Evolutionary conservation across 1,140 invertebrate species (phyloP).

Genomic region (Cyrtorhinus lividipennis): DNA sequence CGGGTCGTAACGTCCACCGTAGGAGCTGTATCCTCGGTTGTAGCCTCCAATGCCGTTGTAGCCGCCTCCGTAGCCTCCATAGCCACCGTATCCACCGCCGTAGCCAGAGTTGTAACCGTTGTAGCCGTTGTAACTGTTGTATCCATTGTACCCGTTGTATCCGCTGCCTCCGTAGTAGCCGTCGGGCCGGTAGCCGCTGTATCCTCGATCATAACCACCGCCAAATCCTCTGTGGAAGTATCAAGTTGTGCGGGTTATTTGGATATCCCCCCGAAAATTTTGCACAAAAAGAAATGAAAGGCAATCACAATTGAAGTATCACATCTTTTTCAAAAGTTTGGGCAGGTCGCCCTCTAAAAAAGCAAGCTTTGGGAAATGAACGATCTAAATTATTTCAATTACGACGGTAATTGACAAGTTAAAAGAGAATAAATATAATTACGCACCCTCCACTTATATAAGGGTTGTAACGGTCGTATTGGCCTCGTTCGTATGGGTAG

Average conservation of each 20-base stretch:
- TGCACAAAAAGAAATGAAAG: no score
- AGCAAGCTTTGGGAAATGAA: no score
- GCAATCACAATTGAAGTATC: no score
- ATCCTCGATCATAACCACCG: not conserved
- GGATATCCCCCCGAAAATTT: no score
- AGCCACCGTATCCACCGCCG: not conserved
- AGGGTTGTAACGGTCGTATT: not conserved
- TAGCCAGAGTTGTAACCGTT: not conserved
- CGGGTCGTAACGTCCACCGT: not conserved
- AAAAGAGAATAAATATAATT: no score
- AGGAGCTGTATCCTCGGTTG: not conserved
- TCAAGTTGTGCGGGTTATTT: no score
- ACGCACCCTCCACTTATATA: not conserved
- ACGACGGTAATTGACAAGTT: no score
- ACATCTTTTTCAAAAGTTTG: no score
- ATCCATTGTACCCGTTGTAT: not conserved
- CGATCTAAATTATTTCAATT: no score
- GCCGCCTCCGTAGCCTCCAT: not conserved
- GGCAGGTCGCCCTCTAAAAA: no score
- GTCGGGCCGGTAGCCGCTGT: not conserved
- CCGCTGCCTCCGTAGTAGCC: not conserved
- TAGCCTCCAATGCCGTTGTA: not conserved
- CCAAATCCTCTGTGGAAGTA: not conserved
- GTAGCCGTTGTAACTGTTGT: slow-evolving; percentile 1
- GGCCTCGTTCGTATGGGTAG: no score